Conservation (phyloP, 2,797 vertebrate genomes). For the Ctenopoma kingsleyae region DNA sequence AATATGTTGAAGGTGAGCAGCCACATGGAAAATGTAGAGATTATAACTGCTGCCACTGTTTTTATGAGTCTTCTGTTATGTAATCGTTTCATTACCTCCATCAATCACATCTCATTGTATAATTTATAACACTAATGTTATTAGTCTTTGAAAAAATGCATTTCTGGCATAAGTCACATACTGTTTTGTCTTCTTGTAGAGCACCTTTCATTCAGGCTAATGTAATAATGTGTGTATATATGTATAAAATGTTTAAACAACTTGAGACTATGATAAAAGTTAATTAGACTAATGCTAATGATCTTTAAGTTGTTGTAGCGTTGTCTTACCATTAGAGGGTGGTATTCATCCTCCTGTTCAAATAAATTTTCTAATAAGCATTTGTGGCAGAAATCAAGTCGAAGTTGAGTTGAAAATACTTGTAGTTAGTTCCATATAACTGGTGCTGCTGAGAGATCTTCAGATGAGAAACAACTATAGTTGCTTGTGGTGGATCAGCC, state of each 20-base stretch:
- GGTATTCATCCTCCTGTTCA: conserved; percentile 11
- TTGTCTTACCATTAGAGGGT: conserved; percentile 22
- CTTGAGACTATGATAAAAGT: background rate
- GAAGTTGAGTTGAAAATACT: background rate
- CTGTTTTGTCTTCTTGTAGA: background rate
- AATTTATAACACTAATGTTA: no score
- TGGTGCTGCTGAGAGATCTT: background rate
- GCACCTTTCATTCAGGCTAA: background rate
- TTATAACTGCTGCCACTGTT: background rate
- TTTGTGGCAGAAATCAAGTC: background rate
- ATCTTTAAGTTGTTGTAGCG: conserved; percentile 2
- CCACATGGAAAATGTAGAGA: background rate
- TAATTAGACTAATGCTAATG: background rate
- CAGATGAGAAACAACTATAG: background rate
- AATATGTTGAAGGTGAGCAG: conserved; percentile 92
- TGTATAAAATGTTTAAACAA: background rate
- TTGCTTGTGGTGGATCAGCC: background rate
- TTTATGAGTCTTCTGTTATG: no score
- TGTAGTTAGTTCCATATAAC: background rate
- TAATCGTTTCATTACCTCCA: no score
- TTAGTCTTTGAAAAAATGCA: no score
- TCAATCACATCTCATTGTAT: no score
- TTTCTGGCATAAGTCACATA: no score
- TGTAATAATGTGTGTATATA: background rate
- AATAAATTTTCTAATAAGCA: background rate